A percentile compares a stretch with the other conserved stretches of the same genome.
phyloP scores from a whole-genome alignment of 2,888 invertebrate genomes.

The Idaea biselata region DNA sequence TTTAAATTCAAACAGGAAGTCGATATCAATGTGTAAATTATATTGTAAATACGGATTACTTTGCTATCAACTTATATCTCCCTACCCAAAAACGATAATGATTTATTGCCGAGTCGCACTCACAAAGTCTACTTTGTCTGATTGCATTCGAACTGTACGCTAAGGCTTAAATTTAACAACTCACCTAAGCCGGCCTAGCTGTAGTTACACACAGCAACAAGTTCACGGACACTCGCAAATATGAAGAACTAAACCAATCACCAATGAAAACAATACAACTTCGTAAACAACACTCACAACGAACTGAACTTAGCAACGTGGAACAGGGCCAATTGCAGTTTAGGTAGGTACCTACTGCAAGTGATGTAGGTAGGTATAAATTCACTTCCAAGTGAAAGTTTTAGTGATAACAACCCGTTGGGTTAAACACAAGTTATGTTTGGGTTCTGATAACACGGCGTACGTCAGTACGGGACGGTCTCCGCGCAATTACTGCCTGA shows the following conservation, averaged over 20 bases:
- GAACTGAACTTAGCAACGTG: slow-evolving; percentile 11
- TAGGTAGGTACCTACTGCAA: background rate
- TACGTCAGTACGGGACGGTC: slow-evolving; percentile 46
- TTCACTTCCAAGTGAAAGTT: slow-evolving; percentile 51
- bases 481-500: slow-evolving; percentile 57
- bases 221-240: slow-evolving; percentile 60
- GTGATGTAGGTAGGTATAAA: slow-evolving; percentile 15
- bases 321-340: background rate
- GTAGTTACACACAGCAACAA: slow-evolving; percentile 51
- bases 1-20: background rate
- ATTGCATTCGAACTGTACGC: no score
- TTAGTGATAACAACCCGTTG: slow-evolving; percentile 38
- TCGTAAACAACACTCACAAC: slow-evolving; percentile 57
- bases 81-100: background rate
- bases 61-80: background rate
- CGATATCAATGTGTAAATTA: background rate
- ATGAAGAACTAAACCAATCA: slow-evolving; percentile 42
- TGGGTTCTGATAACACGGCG: slow-evolving; percentile 44
- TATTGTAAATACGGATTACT: background rate
- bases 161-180: slow-evolving; percentile 8
- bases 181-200: slow-evolving; percentile 48
- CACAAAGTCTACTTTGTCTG: background rate
- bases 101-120: background rate
- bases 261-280: slow-evolving; percentile 57
- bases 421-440: slow-evolving; percentile 59